phyloP scores from a whole-genome alignment of 2,113 vertebrate genomes.

The Sarotherodon lohbergeri region DNA sequence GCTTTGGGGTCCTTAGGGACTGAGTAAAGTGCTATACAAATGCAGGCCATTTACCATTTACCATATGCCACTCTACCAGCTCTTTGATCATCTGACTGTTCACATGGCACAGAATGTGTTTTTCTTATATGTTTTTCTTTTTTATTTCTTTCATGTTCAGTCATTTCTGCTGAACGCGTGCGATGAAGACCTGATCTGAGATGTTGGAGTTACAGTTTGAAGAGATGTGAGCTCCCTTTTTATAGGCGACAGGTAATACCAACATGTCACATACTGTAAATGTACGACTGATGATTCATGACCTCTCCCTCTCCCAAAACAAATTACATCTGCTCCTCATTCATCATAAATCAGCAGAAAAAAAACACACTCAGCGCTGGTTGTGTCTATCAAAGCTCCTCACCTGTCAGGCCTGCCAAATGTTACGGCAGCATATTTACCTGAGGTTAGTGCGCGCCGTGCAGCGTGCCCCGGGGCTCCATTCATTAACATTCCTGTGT shows the following conservation, averaged over 20 bases:
- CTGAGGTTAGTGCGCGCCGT: neutral
- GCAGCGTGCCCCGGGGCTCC: neutral
- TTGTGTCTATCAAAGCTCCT: neutral
- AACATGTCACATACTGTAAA: neutral
- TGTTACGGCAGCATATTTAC: neutral
- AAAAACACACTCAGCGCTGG: neutral
- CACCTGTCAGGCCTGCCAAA: neutral
- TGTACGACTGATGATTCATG: neutral
- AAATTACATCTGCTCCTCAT: slow-evolving; percentile 2
- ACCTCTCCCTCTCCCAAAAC: neutral
- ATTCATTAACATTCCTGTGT: slow-evolving; percentile 47
- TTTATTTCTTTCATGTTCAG: neutral
- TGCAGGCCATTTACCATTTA: no score
- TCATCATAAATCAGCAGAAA: neutral
- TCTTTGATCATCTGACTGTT: neutral
- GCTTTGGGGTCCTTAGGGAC: no score
- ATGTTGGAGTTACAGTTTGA: neutral
- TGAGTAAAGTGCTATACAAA: no score
- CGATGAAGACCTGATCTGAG: neutral
- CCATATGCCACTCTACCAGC: neutral
- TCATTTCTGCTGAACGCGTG: neutral
- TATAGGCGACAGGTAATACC: neutral
- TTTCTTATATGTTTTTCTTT: neutral
- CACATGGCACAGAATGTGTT: neutral
- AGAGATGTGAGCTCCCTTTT: neutral